A percentile compares a stretch with the other conserved stretches of the same genome.
Conservation (phyloP, 2,888 invertebrate species). For the Drosophila mulleri region DNA sequence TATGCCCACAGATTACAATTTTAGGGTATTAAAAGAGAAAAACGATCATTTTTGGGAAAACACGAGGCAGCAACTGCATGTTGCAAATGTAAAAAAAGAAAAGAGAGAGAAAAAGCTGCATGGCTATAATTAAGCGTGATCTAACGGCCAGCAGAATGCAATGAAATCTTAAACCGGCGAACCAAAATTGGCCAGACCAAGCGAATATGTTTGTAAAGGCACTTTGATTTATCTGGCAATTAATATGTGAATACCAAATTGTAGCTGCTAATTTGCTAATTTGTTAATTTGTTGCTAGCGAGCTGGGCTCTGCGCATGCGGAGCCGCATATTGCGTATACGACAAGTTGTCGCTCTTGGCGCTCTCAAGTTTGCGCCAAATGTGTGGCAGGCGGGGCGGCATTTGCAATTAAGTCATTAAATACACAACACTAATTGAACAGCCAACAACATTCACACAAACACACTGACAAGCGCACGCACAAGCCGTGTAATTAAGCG, state of each 20-base stretch:
- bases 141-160: slow-evolving; percentile 33
- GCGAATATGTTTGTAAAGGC: slow-evolving; percentile 14
- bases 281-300: slow-evolving; percentile 22
- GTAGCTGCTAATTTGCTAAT: slow-evolving; percentile 52
- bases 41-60: slow-evolving; percentile 8
- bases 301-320: slow-evolving; percentile 37
- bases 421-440: slow-evolving; percentile 64
- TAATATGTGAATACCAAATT: slow-evolving; percentile 38
- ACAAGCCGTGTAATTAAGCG: slow-evolving; percentile 56
- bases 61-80: slow-evolving; percentile 28
- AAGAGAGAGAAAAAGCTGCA: slow-evolving; percentile 17
- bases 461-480: not conserved
- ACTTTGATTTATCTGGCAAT: slow-evolving; percentile 48
- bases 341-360: slow-evolving; percentile 35
- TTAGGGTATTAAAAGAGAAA: not conserved
- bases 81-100: slow-evolving; percentile 29
- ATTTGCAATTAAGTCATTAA: slow-evolving; percentile 75
- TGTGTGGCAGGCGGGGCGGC: slow-evolving; percentile 37
- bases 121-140: slow-evolving; percentile 54
- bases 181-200: slow-evolving; percentile 16
- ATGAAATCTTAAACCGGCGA: slow-evolving; percentile 34
- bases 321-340: slow-evolving; percentile 44
- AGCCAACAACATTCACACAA: slow-evolving; percentile 38
- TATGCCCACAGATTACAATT: not conserved
- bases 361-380: slow-evolving; percentile 10